Evolutionary conservation across 2,888 invertebrate species (phyloP).

Genomic region (Drepana falcataria): DNA sequence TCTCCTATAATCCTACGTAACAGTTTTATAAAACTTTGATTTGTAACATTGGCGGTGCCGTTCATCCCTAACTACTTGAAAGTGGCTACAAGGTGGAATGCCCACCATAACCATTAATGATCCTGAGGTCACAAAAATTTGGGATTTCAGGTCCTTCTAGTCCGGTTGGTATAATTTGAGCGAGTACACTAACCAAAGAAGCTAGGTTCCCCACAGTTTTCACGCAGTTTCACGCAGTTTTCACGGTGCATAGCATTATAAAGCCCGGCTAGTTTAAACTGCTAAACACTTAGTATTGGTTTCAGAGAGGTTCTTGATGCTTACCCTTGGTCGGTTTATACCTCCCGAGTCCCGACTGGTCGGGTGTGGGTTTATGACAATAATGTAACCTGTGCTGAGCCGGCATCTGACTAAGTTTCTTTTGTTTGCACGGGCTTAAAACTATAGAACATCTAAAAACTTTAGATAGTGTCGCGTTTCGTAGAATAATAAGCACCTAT

Average conservation of each 20-base stretch:
- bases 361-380: constrained; percentile 43
- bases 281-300: constrained; percentile 22
- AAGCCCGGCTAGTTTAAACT: constrained; percentile 23
- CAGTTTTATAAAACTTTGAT: no score
- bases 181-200: no score
- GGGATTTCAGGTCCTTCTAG: no score
- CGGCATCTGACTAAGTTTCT: constrained; percentile 56
- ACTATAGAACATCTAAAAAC: constrained; percentile 44
- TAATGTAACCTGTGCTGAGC: constrained; percentile 57
- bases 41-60: no score
- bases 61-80: no score
- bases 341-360: constrained; percentile 17
- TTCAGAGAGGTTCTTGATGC: constrained; percentile 25
- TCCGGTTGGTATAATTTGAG: no score
- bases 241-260: constrained; percentile 22
- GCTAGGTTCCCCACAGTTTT: background rate
- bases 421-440: constrained; percentile 63
- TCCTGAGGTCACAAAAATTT: no score
- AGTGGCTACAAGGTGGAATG: no score
- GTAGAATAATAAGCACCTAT: no score
- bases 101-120: no score
- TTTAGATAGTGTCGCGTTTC: constrained; percentile 8
- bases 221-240: no score
- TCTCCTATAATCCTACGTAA: no score
- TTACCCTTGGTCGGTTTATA: constrained; percentile 39